Percentiles rank a stretch among this genome's conserved stretches.
These are phyloP conservation scores for Dryadula phaetusa DNA, from an alignment of 2,888 invertebrate species.

Conservation along the genomic window DNA sequence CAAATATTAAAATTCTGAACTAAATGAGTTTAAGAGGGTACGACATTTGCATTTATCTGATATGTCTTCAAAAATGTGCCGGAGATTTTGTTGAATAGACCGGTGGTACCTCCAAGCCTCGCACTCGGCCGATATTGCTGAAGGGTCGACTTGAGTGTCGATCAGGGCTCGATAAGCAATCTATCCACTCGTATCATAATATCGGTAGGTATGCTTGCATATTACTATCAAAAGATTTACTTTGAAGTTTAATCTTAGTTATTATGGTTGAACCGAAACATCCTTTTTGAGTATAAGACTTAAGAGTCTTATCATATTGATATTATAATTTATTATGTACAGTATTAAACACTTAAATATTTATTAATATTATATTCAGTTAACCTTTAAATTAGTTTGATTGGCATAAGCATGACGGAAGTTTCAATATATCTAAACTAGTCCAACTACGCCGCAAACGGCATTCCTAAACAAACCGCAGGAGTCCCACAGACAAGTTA, in stretches of 20 bases:
- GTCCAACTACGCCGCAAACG: slow-evolving; percentile 17
- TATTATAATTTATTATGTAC: background rate
- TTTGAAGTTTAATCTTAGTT: slow-evolving; percentile 7
- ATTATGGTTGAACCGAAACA: background rate
- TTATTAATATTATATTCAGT: background rate
- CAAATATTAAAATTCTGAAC: slow-evolving; percentile 19
- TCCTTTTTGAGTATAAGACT: background rate
- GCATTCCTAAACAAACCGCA: slow-evolving; percentile 33
- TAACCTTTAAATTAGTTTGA: background rate
- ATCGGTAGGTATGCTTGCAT: slow-evolving; percentile 15
- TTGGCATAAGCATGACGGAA: background rate
- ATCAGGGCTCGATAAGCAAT: slow-evolving; percentile 51
- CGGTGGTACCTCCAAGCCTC: slow-evolving; percentile 39
- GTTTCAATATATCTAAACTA: slow-evolving; percentile 5
- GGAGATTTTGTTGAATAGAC: slow-evolving; percentile 47
- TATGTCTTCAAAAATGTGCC: slow-evolving; percentile 43
- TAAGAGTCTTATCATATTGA: background rate
- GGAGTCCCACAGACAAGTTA: slow-evolving; percentile 33
- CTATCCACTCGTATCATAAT: slow-evolving; percentile 49
- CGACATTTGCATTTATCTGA: slow-evolving; percentile 36
- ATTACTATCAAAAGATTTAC: slow-evolving; percentile 22
- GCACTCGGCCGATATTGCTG: slow-evolving; percentile 51
- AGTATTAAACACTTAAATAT: background rate
- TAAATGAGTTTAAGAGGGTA: slow-evolving; percentile 24
- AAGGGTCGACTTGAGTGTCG: slow-evolving; percentile 53